These are phyloP conservation scores for Caracal caracal DNA, from an alignment of 2,113 vertebrate genomes.

Conservation along the genomic window DNA sequence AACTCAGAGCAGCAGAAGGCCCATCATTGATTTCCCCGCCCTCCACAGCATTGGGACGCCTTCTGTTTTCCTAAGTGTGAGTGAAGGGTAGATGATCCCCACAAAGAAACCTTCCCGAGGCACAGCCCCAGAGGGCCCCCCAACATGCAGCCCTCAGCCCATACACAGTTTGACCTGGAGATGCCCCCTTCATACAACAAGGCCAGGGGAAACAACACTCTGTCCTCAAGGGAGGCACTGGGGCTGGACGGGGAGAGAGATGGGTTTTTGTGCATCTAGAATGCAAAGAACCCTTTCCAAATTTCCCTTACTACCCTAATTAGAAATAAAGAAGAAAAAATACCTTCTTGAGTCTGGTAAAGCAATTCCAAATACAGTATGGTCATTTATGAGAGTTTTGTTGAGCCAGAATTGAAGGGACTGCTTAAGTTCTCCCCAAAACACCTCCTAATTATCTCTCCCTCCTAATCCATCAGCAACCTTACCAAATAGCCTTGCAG, in stretches of 20 bases:
- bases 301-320: background rate
- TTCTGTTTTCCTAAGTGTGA: background rate
- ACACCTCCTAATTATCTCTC: background rate
- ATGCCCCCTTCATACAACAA: fast-evolving
- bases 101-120: background rate
- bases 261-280: background rate
- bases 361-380: background rate
- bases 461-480: background rate
- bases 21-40: background rate
- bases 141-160: background rate
- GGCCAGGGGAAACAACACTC: background rate
- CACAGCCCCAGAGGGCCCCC: background rate
- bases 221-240: background rate
- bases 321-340: background rate
- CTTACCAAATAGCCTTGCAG: background rate
- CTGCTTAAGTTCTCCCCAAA: background rate
- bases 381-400: background rate
- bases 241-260: background rate
- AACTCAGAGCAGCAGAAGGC: conserved; percentile 15
- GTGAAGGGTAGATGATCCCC: fast-evolving
- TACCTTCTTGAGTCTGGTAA: background rate
- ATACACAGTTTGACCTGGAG: background rate
- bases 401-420: background rate
- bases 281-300: background rate
- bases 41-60: background rate